Conservation (phyloP, 2,888 invertebrate genomes). For the Drosophila eohydei region DNA sequence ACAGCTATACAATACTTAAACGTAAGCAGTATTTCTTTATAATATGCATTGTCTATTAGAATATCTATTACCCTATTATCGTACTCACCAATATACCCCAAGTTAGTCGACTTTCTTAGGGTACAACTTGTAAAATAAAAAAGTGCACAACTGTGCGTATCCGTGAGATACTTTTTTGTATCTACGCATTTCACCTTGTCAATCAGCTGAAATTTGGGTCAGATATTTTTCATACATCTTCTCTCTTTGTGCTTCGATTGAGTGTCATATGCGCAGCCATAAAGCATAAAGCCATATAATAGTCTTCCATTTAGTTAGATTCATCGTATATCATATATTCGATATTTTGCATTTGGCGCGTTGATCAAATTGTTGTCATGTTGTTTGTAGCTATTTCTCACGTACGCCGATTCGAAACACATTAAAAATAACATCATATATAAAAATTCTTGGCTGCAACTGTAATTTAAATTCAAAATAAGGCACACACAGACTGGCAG, state of each 20-base stretch:
- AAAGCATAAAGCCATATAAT: conserved; percentile 1
- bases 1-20: not conserved
- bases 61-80: not conserved
- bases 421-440: conserved; percentile 70
- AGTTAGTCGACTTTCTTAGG: not conserved
- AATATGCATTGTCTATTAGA: not conserved
- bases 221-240: conserved; percentile 30
- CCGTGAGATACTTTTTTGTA: conserved; percentile 41
- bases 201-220: conserved; percentile 61
- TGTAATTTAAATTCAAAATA: conserved; percentile 62
- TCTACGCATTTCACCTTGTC: conserved; percentile 70
- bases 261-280: conserved; percentile 24
- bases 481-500: conserved; percentile 24
- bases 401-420: conserved; percentile 58
- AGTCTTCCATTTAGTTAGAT: conserved; percentile 6
- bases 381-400: conserved; percentile 53
- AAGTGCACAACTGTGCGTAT: conserved; percentile 28
- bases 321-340: conserved; percentile 17
- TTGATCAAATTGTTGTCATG: conserved; percentile 33
- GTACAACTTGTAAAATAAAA: conserved; percentile 4
- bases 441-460: conserved; percentile 73
- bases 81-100: not conserved
- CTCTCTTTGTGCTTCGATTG: conserved; percentile 17
- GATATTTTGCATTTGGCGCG: conserved; percentile 33
- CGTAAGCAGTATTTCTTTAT: not conserved